A percentile compares a stretch with the other conserved stretches of the same genome.
Evolutionary conservation across 2,797 vertebrate genomes (phyloP).

Genomic region (Arctocebus calabarensis): DNA sequence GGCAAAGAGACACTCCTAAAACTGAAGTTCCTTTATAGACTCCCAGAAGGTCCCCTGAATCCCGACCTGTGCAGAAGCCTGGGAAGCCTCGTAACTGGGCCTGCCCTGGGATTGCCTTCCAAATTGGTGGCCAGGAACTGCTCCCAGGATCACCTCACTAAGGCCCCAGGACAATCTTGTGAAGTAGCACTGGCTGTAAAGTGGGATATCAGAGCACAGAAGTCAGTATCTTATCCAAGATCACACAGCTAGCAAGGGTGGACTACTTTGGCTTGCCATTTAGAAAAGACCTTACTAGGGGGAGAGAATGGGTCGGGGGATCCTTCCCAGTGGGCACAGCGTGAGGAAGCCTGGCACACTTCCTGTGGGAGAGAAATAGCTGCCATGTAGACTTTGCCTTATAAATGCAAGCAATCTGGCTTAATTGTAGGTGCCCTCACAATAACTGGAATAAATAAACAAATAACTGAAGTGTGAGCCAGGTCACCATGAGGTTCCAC

Average conservation of each 20-base stretch:
- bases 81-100: not conserved
- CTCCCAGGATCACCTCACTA: not conserved
- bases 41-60: not conserved
- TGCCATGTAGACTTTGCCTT: no score
- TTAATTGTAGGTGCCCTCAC: no score
- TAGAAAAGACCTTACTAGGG: slow-evolving; percentile 30
- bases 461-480: no score
- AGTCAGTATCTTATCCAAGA: not conserved
- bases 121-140: not conserved
- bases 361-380: no score
- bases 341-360: no score
- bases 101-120: not conserved
- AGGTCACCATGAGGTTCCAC: not conserved
- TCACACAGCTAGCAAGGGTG: not conserved
- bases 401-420: no score
- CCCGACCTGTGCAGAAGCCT: not conserved
- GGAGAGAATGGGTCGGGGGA: no score
- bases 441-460: no score
- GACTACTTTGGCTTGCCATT: not conserved
- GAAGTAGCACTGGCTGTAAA: not conserved
- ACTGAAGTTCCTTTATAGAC: not conserved
- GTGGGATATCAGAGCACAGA: slow-evolving; percentile 9
- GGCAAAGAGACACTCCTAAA: not conserved
- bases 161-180: not conserved
- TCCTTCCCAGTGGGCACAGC: no score